These are phyloP conservation scores for Dryas iulia DNA, from an alignment of 1,140 invertebrate species.

Conservation along the genomic window DNA sequence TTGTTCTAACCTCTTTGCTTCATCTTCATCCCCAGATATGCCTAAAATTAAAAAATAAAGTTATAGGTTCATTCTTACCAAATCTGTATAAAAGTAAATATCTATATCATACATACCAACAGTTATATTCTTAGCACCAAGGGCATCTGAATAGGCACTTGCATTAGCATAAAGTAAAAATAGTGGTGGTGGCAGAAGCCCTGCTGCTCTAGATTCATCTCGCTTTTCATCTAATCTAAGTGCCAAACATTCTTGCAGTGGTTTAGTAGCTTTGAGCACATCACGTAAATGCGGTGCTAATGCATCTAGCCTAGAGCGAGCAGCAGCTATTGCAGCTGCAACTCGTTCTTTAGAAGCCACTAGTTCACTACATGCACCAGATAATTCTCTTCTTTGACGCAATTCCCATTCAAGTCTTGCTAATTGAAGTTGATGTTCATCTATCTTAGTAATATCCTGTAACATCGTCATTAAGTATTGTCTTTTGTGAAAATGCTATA, in stretches of 20 bases:
- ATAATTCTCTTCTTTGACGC: constrained; percentile 91
- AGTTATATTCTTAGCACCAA: constrained; percentile 80
- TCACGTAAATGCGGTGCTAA: constrained; percentile 88
- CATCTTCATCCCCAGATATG: constrained; percentile 88
- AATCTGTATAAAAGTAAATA: no score
- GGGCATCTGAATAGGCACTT: constrained; percentile 90
- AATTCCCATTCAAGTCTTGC: constrained; percentile 96
- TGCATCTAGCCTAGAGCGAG: constrained; percentile 89
- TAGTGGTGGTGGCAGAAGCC: constrained; percentile 89
- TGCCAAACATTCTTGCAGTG: constrained; percentile 93
- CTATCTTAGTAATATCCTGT: constrained; percentile 84
- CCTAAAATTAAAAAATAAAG: constrained; percentile 49
- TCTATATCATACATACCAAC: constrained; percentile 54
- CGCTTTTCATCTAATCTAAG: constrained; percentile 89
- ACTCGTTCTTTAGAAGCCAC: constrained; percentile 89
- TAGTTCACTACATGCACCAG: constrained; percentile 88
- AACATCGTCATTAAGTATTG: not conserved
- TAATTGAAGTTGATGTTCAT: constrained; percentile 90
- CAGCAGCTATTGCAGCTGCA: constrained; percentile 88
- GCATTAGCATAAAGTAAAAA: constrained; percentile 94
- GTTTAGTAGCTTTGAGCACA: constrained; percentile 88
- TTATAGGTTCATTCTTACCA: no score
- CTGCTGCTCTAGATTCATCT: constrained; percentile 86
- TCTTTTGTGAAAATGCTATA: no score
- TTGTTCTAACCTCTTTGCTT: constrained; percentile 85